These are phyloP conservation scores for Agonopterix subpropinquella DNA, from an alignment of 2,888 invertebrate genomes.

Conservation along the genomic window DNA sequence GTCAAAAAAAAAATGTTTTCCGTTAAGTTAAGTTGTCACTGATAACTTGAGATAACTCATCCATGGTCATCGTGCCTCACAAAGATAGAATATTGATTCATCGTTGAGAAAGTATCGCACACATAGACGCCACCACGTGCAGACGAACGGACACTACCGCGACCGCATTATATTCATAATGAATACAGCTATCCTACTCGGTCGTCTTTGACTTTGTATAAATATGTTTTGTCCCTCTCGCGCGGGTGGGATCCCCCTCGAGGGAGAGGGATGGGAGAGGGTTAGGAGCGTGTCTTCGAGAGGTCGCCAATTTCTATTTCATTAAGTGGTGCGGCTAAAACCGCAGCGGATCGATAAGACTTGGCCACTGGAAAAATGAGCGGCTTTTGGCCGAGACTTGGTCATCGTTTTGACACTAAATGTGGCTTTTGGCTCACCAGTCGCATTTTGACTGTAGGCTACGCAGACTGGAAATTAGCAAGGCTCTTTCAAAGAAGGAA, in stretches of 20 bases:
- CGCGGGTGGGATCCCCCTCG: slow-evolving; percentile 46
- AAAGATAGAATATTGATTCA: slow-evolving; percentile 73
- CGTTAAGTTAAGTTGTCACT: not conserved
- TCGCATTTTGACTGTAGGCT: too few species aligned
- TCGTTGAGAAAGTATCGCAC: slow-evolving; percentile 54
- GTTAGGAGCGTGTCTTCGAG: slow-evolving; percentile 70
- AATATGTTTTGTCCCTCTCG: slow-evolving; percentile 69
- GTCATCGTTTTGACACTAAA: too few species aligned
- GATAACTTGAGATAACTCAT: slow-evolving; percentile 22
- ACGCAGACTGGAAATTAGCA: too few species aligned
- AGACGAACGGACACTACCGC: slow-evolving; percentile 67
- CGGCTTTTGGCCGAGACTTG: not conserved
- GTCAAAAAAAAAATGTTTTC: not conserved
- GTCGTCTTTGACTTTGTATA: slow-evolving; percentile 75
- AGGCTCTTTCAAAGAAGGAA: too few species aligned
- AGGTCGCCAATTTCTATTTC: slow-evolving; percentile 74
- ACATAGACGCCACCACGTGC: slow-evolving; percentile 49
- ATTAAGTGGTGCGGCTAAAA: slow-evolving; percentile 68
- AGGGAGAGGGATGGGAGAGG: slow-evolving; percentile 59
- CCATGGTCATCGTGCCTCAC: slow-evolving; percentile 43
- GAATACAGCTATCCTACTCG: slow-evolving; percentile 75
- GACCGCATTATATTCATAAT: slow-evolving; percentile 75
- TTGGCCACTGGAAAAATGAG: slow-evolving; percentile 45
- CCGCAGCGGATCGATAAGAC: slow-evolving; percentile 65
- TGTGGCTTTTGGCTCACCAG: too few species aligned